A percentile compares a stretch with the other conserved stretches of the same genome.
phyloP scores from a whole-genome alignment of 2,888 invertebrate species.

The Dermolepida albohirtum region DNA sequence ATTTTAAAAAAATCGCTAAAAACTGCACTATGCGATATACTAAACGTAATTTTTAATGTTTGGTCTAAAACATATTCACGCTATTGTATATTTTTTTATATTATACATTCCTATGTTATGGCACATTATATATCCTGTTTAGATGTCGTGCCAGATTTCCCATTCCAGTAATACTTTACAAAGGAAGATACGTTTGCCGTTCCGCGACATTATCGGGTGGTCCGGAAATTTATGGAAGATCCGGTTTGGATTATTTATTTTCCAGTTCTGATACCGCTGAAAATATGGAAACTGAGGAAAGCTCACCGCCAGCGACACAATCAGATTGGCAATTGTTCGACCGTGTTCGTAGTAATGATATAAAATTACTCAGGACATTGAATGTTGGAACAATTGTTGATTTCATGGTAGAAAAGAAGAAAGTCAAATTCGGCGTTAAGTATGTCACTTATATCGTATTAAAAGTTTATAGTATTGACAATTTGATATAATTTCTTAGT shows the following conservation, averaged over 20 bases:
- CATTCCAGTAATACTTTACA: slow-evolving; percentile 80
- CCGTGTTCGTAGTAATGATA: slow-evolving; percentile 75
- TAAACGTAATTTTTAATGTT: no score
- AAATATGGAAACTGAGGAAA: slow-evolving; percentile 52
- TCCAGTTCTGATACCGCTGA: slow-evolving; percentile 57
- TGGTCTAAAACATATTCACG: no score
- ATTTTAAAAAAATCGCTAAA: not conserved
- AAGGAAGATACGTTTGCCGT: slow-evolving; percentile 79
- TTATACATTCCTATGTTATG: no score
- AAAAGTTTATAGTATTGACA: slow-evolving; percentile 9
- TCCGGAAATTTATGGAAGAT: slow-evolving; percentile 79
- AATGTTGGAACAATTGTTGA: slow-evolving; percentile 81
- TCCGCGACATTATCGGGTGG: slow-evolving; percentile 81
- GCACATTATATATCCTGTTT: slow-evolving; percentile 42
- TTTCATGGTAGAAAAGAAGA: slow-evolving; percentile 87
- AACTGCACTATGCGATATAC: not conserved
- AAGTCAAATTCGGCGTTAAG: slow-evolving; percentile 84
- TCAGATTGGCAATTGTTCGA: slow-evolving; percentile 72
- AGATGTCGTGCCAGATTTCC: slow-evolving; percentile 82
- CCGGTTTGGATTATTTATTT: slow-evolving; percentile 71
- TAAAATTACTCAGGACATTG: slow-evolving; percentile 75
- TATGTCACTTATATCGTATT: slow-evolving; percentile 65
- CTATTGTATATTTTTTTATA: no score
- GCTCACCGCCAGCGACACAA: slow-evolving; percentile 51
- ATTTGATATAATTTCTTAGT: slow-evolving; percentile 63